Evolutionary conservation across 2,113 vertebrate species (phyloP).

Genomic region (Cettia cetti): DNA sequence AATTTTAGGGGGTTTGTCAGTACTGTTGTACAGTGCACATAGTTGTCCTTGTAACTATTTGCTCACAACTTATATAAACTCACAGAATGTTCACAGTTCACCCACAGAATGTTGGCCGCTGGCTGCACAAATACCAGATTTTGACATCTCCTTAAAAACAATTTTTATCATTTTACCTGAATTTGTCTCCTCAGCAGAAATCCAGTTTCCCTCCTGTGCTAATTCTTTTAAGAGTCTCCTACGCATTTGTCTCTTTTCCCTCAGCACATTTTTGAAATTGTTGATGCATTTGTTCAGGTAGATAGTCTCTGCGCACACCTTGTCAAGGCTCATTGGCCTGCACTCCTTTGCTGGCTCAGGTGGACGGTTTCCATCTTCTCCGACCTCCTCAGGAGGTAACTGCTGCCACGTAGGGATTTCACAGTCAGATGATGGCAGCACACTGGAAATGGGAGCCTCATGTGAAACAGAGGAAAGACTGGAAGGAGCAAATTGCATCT

Average conservation of each 20-base stretch:
- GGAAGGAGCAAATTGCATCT: conserved; percentile 32
- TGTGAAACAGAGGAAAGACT: conserved; percentile 26
- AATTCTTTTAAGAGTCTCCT: conserved; percentile 83
- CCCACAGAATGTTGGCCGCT: neutral
- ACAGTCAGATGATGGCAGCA: conserved; percentile 2
- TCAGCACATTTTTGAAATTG: conserved; percentile 90
- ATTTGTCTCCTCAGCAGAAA: conserved; percentile 81
- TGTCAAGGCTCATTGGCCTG: conserved; percentile 74
- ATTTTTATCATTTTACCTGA: conserved; percentile 78
- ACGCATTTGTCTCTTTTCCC: conserved; percentile 85
- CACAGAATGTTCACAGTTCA: neutral
- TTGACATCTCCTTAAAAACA: neutral
- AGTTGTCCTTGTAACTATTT: neutral
- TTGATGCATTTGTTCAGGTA: conserved; percentile 89
- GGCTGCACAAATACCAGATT: neutral
- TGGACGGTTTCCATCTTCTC: neutral
- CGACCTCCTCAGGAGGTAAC: neutral
- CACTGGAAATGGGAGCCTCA: conserved; percentile 30
- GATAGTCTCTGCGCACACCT: conserved; percentile 80
- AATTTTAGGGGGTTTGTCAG: neutral
- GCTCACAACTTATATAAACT: neutral
- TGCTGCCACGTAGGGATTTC: neutral
- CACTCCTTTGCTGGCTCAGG: conserved; percentile 48
- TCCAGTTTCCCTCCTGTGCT: conserved; percentile 79
- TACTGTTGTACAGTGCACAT: accelerated